These are phyloP conservation scores for Heliconius ismenius DNA, from an alignment of 2,888 invertebrate genomes.

Conservation along the genomic window DNA sequence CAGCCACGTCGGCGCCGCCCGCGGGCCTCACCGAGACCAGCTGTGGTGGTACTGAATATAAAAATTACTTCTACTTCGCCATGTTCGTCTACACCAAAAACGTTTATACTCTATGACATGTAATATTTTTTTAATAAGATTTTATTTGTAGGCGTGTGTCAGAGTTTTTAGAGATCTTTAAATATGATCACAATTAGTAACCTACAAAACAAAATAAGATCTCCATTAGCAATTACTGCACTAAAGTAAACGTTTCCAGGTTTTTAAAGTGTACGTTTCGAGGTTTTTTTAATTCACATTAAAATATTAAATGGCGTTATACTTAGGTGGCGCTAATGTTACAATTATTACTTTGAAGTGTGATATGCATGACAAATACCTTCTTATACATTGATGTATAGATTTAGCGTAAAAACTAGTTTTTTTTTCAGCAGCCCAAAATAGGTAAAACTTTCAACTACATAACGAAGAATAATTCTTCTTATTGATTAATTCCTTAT, in stretches of 20 bases:
- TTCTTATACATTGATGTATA: background rate
- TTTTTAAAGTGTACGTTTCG: too few species aligned
- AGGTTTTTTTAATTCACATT: background rate
- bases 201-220: too few species aligned
- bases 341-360: background rate
- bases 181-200: too few species aligned
- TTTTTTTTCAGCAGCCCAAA: background rate
- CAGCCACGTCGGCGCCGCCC: conserved; percentile 36
- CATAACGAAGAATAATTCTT: background rate
- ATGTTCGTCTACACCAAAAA: background rate
- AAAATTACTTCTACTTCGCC: conserved; percentile 11
- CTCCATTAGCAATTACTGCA: too few species aligned
- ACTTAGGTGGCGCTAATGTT: background rate
- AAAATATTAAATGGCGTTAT: background rate
- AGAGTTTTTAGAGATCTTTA: too few species aligned
- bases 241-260: too few species aligned
- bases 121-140: background rate
- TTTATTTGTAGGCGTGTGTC: too few species aligned
- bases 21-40: conserved; percentile 61
- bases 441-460: background rate
- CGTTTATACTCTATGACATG: background rate
- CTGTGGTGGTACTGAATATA: conserved; percentile 65
- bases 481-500: background rate
- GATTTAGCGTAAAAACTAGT: background rate
- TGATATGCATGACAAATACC: background rate